These are phyloP conservation scores for Chinchilla lanigera DNA, from an alignment of 2,113 vertebrate genomes.

Conservation along the genomic window DNA sequence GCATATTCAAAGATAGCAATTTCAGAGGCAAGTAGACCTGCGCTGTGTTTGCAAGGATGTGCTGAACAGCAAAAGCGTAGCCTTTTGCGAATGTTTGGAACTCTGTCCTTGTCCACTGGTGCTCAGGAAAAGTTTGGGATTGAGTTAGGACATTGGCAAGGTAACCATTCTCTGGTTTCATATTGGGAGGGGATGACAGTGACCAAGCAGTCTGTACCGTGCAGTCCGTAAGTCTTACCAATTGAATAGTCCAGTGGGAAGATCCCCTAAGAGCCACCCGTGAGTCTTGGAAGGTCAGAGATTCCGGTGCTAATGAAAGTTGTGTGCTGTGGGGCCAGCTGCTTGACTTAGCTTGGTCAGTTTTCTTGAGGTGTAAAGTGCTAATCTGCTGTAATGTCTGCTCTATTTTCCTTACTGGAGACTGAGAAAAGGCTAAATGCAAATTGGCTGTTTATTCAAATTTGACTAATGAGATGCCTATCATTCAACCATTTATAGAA, in stretches of 20 bases:
- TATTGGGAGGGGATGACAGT: not conserved
- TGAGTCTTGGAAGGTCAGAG: not conserved
- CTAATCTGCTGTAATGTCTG: not conserved
- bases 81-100: not conserved
- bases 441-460: not conserved
- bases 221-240: not conserved
- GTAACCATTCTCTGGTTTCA: not conserved
- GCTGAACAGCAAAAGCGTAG: not conserved
- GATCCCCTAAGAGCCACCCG: no score
- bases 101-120: not conserved
- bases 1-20: constrained; percentile 39
- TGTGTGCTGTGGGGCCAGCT: not conserved
- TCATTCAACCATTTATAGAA: not conserved
- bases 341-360: not conserved
- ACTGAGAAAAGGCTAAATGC: not conserved
- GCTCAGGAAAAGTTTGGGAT: not conserved
- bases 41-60: not conserved
- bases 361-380: not conserved
- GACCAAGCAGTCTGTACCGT: not conserved
- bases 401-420: not conserved
- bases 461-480: not conserved
- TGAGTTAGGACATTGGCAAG: not conserved
- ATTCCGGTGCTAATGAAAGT: not conserved
- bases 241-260: not conserved
- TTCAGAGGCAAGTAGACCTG: constrained; percentile 18